phyloP scores from a whole-genome alignment of 1,140 invertebrate genomes.

The Papilio helenus region DNA sequence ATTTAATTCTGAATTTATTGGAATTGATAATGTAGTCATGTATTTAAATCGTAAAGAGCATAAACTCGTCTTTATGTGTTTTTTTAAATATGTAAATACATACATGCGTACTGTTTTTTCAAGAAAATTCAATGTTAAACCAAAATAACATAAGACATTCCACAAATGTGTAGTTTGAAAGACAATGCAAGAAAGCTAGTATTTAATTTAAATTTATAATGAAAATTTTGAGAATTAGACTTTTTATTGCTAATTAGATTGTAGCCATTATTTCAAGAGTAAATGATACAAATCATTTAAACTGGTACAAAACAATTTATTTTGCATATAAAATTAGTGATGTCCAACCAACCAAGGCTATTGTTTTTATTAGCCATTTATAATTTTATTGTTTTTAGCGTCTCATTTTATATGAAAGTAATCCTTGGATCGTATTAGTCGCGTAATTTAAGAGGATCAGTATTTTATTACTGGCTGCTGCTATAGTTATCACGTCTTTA shows the following conservation, averaged over 20 bases:
- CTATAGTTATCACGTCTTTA: conserved; percentile 34
- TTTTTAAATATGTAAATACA: no score
- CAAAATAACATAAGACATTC: no score
- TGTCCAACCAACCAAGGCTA: neutral
- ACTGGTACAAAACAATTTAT: neutral
- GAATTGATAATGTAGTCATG: neutral
- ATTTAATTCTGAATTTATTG: conserved; percentile 14
- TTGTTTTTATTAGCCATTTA: conserved; percentile 35
- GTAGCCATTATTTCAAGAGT: neutral
- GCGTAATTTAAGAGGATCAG: conserved; percentile 34
- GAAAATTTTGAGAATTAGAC: no score
- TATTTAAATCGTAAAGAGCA: no score
- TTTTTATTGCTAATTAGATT: no score
- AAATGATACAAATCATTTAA: neutral
- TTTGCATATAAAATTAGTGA: neutral
- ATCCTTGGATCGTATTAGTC: conserved; percentile 36
- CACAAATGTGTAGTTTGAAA: no score
- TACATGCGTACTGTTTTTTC: no score
- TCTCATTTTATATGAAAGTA: conserved; percentile 38
- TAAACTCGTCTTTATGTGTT: no score
- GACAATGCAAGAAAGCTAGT: no score
- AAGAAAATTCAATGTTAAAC: no score
- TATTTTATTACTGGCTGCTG: conserved; percentile 29
- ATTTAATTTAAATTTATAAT: no score
- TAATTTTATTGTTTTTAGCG: conserved; percentile 34